These are phyloP conservation scores for Agapostemon virescens DNA, from an alignment of 2,888 invertebrate genomes.

Conservation along the genomic window DNA sequence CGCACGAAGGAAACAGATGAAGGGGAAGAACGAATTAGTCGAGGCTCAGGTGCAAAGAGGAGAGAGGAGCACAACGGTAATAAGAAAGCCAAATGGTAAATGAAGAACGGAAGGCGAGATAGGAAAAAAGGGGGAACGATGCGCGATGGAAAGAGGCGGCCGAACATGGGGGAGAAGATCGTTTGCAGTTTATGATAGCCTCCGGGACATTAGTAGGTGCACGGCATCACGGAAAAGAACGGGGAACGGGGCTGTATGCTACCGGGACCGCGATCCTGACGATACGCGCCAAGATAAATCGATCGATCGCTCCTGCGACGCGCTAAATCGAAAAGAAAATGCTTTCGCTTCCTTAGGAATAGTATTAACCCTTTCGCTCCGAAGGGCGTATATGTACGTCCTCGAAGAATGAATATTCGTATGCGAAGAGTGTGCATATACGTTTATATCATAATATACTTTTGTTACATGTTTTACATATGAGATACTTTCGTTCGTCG, in stretches of 20 bases:
- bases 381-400: no score
- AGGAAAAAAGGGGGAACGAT: conserved; percentile 13
- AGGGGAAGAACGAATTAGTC: not conserved
- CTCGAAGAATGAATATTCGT: no score
- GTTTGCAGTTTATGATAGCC: conserved; percentile 52
- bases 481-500: no score
- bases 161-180: conserved; percentile 35
- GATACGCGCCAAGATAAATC: not conserved
- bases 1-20: not conserved
- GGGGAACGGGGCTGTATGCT: conserved; percentile 46
- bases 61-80: conserved; percentile 3
- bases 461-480: no score
- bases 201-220: conserved; percentile 35
- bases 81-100: conserved; percentile 22
- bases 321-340: not conserved
- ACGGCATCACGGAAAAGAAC: conserved; percentile 11
- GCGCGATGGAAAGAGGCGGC: conserved; percentile 27
- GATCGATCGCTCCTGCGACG: not conserved
- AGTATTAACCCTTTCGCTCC: not conserved
- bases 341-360: not conserved
- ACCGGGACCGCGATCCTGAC: conserved; percentile 43
- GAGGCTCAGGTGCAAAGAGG: conserved; percentile 2
- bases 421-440: no score
- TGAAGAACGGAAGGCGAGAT: conserved; percentile 1
- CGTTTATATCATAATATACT: no score